These are phyloP conservation scores for Periparus ater DNA, from an alignment of 2,797 vertebrate species.

Conservation along the genomic window DNA sequence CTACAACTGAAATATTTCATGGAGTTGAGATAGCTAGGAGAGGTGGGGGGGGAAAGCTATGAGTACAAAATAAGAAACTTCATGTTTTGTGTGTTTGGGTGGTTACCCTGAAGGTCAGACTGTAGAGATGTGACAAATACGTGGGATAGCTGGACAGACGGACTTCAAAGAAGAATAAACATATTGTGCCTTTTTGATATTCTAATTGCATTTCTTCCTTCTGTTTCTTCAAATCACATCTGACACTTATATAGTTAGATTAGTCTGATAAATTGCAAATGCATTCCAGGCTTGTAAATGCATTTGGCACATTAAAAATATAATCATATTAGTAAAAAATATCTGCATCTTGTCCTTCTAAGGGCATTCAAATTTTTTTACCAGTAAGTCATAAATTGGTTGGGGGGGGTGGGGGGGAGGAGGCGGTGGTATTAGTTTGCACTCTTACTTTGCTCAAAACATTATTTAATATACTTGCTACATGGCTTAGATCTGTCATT, in stretches of 20 bases:
- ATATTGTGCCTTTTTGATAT: neutral
- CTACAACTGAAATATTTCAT: neutral
- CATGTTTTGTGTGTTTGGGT: neutral
- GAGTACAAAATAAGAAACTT: neutral
- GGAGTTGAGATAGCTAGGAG: neutral
- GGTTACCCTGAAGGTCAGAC: neutral
- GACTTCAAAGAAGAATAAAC: neutral
- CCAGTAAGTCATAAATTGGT: neutral
- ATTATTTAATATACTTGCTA: neutral
- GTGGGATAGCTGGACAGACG: neutral
- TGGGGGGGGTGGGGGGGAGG: rapidly evolving
- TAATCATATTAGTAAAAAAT: neutral
- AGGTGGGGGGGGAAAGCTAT: rapidly evolving
- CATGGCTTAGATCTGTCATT: neutral
- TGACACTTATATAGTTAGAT: neutral
- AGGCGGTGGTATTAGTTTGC: neutral
- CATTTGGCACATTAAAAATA: neutral
- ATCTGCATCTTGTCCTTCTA: neutral
- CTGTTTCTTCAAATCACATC: conserved; percentile 3
- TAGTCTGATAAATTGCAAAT: conserved; percentile 1
- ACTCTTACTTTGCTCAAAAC: neutral
- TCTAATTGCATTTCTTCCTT: neutral
- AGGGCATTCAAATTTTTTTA: neutral
- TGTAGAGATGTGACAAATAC: neutral
- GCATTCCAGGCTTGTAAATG: neutral